Conservation (phyloP, 2,797 vertebrate species). For the Microcaecilia unicolor region DNA sequence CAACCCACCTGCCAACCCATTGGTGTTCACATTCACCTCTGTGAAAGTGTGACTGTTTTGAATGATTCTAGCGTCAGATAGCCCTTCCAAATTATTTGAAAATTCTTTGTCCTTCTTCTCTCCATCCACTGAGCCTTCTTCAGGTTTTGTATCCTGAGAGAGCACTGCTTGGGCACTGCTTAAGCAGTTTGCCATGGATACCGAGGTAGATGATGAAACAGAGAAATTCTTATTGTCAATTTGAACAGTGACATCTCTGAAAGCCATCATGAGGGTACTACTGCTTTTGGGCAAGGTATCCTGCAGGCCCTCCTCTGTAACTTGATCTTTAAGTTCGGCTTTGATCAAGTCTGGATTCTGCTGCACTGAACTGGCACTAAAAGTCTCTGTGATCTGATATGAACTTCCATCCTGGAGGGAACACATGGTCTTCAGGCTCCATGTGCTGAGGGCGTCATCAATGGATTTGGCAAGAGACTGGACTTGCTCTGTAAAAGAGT, state of each 20-base stretch:
- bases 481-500: conserved; percentile 94
- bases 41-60: conserved; percentile 43
- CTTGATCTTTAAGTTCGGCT: conserved; percentile 57
- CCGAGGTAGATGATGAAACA: conserved; percentile 85
- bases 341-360: conserved; percentile 45
- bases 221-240: conserved; percentile 95
- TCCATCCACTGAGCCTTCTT: conserved; percentile 25
- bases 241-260: conserved; percentile 93
- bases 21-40: conserved; percentile 46
- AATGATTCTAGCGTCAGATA: conserved; percentile 1
- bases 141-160: conserved; percentile 20
- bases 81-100: conserved; percentile 7
- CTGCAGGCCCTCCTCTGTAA: conserved; percentile 53
- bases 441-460: conserved; percentile 90
- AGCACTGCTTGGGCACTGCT: conserved; percentile 19
- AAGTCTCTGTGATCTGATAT: conserved; percentile 84
- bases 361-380: conserved; percentile 54
- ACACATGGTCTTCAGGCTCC: conserved; percentile 93
- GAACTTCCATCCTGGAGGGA: conserved; percentile 77
- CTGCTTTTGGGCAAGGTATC: conserved; percentile 77
- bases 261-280: conserved; percentile 95
- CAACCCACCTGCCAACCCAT: conserved; percentile 21
- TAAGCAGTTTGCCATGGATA: conserved; percentile 82
- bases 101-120: conserved; percentile 24
- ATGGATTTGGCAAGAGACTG: conserved; percentile 94